A percentile compares a stretch with the other conserved stretches of the same genome.
These are phyloP conservation scores for Mirounga angustirostris DNA, from an alignment of 2,113 vertebrate species.

Conservation along the genomic window DNA sequence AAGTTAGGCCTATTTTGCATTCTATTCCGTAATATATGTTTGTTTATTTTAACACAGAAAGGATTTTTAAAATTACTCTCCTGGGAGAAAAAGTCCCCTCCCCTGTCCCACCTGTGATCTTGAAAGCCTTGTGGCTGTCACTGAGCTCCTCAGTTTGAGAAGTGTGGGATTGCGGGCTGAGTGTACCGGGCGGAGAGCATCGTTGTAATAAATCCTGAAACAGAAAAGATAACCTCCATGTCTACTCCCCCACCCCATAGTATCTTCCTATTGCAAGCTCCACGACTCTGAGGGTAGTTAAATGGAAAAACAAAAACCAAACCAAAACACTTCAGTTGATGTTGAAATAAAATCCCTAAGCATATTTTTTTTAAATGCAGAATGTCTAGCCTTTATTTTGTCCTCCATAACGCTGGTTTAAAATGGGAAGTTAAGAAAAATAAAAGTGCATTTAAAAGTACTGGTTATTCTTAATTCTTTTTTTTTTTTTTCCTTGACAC, in stretches of 20 bases:
- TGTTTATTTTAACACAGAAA: not conserved
- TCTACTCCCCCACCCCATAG: fast-evolving
- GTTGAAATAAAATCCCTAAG: not conserved
- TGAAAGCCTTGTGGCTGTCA: not conserved
- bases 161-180: not conserved
- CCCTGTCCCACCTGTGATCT: not conserved
- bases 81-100: not conserved
- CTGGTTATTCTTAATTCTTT: not conserved
- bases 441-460: not conserved
- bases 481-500: no score
- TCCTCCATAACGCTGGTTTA: not conserved
- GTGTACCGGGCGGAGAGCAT: not conserved
- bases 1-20: not conserved
- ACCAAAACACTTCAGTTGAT: not conserved
- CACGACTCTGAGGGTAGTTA: not conserved
- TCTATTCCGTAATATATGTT: not conserved
- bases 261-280: not conserved
- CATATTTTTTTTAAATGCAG: not conserved
- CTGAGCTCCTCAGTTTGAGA: not conserved
- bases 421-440: conserved; percentile 40
- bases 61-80: not conserved
- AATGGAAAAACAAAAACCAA: no score
- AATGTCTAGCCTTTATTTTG: not conserved
- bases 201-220: not conserved
- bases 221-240: not conserved